Evolutionary conservation across 2,888 invertebrate genomes (phyloP).

Genomic region (Myopa testacea): DNA sequence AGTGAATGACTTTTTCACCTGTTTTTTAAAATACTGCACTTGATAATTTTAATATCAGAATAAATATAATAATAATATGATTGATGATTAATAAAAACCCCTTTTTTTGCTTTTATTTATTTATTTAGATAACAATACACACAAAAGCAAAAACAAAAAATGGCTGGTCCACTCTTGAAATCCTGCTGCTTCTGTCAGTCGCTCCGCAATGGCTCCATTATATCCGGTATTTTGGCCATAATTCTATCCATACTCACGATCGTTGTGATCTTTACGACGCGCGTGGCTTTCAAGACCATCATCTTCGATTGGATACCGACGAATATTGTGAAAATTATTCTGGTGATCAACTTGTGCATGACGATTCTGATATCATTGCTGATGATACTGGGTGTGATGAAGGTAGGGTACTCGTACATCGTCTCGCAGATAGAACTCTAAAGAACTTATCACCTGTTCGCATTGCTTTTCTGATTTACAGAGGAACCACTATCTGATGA

Average conservation of each 20-base stretch:
- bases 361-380: constrained; percentile 84
- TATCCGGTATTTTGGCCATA: constrained; percentile 79
- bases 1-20: too few species aligned
- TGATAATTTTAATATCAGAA: too few species aligned
- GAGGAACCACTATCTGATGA: constrained; percentile 85
- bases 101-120: background rate
- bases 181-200: constrained; percentile 80
- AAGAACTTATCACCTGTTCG: too few species aligned
- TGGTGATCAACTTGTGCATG: constrained; percentile 83
- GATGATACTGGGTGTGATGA: constrained; percentile 79
- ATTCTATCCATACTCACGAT: constrained; percentile 80
- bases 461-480: constrained; percentile 59
- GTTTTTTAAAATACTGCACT: too few species aligned
- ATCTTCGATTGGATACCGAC: constrained; percentile 79
- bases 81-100: background rate
- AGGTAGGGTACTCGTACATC: constrained; percentile 70
- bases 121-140: background rate
- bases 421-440: background rate
- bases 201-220: constrained; percentile 79
- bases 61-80: too few species aligned
- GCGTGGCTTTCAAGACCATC: constrained; percentile 81
- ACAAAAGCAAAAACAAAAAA: constrained; percentile 44
- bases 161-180: constrained; percentile 71
- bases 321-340: constrained; percentile 79
- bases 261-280: constrained; percentile 75